Percentiles rank a stretch among this genome's conserved stretches.
Conservation (phyloP, 2,113 vertebrate genomes). For the Naja naja region DNA sequence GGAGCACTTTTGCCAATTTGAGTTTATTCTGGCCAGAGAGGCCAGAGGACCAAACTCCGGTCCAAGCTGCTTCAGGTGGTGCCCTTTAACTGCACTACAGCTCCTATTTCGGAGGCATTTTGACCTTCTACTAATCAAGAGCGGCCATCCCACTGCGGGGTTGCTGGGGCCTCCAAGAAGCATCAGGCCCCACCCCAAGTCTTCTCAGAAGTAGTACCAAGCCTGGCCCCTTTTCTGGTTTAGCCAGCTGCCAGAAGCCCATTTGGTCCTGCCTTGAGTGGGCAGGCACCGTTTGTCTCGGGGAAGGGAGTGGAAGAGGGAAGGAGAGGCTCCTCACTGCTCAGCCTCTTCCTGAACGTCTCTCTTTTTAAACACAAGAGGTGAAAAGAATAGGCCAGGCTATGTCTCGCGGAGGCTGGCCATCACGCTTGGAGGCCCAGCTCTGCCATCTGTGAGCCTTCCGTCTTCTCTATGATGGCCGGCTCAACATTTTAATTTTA, state of each 20-base stretch:
- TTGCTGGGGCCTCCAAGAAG: neutral
- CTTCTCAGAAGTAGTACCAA: neutral
- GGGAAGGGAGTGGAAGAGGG: neutral
- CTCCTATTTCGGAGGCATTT: neutral
- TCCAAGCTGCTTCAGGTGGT: slow-evolving; percentile 49
- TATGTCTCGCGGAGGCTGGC: neutral
- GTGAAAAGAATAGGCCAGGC: neutral
- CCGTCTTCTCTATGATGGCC: neutral
- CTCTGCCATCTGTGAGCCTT: neutral
- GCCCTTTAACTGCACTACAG: neutral
- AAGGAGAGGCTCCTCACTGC: neutral
- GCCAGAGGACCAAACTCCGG: neutral
- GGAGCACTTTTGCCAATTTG: neutral
- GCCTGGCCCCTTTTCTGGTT: neutral
- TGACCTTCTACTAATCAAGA: neutral
- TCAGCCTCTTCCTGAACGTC: neutral
- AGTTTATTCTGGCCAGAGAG: neutral
- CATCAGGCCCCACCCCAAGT: neutral
- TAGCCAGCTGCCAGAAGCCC: neutral
- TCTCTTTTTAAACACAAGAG: neutral
- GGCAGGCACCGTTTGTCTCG: neutral
- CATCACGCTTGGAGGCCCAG: neutral
- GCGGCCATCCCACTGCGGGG: neutral
- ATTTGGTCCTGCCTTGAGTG: neutral
- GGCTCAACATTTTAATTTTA: slow-evolving; percentile 27